Base-by-base conservation (phyloP, 2,113 vertebrate species). In the Climacteris rufus region DNA sequence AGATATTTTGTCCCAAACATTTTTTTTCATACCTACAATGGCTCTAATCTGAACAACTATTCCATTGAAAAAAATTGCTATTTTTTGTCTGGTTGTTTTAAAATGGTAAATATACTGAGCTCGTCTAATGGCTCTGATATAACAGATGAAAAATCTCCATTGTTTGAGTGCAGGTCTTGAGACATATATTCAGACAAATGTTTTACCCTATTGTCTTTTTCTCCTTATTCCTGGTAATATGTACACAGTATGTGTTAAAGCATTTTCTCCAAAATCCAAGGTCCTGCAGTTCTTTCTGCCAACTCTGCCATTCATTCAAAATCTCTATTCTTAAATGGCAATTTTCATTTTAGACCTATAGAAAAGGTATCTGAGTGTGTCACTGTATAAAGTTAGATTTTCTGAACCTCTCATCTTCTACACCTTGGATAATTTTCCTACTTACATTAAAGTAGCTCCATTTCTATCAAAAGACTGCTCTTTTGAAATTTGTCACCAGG, bases 301-400 rank as follows among this genome's bases (percentile, higher is more conserved):
- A 95, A 85, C 54, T 86, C 64, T 83, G 50, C 57, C 64, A 87
- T 89, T 97, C 96, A 31, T 79, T 88, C 21, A 1, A 94, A 92
- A 90, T 84, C 53, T 90, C 77, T 95, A n/a, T 91, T 89, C 57
- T 83, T 94, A 96, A 88, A 91, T 12, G 42, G 37, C 69, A 90
- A 42, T 96, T 93, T 97, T 93, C 50, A 84, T 91, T 96, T 93
- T 86, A 85, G 50, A 81, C 39, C 71, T 70, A 74, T 27, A 84
- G 60, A 57, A 83, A 93, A 88, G 57, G 31, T 39, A 84, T 91
- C 68, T n/a, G 19, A 91, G 61, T 63, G 71, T 84, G 37, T 53
- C n/a, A 47, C 57, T 85, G 33, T 47, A 84, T 84, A 70, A 93
- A 88, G 69, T 80, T 74, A 69, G 31, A n/a, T 82, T 94, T 96